Evolutionary conservation across 2,113 vertebrate genomes (phyloP).

Genomic region (Cnemophilus loriae): DNA sequence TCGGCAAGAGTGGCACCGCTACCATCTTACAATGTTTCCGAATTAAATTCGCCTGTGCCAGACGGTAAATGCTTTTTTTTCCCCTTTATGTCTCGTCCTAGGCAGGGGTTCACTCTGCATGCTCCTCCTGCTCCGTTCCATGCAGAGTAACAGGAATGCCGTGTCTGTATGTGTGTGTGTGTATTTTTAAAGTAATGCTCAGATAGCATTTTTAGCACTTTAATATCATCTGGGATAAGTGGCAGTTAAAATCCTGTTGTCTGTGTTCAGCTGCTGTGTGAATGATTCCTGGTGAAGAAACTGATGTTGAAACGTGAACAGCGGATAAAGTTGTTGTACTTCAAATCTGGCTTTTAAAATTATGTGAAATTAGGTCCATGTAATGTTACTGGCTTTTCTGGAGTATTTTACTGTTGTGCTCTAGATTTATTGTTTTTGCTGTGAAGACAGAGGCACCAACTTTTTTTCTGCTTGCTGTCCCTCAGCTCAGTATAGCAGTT

Average conservation of each 20-base stretch:
- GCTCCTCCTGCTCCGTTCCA: not conserved
- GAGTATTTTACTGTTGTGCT: not conserved
- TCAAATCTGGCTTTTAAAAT: not conserved
- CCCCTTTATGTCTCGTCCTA: not conserved
- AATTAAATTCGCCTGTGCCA: slow-evolving; percentile 73
- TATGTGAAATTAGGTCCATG: not conserved
- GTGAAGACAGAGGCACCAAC: not conserved
- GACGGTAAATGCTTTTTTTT: slow-evolving; percentile 66
- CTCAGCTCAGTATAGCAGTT: not conserved
- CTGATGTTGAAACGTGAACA: not conserved
- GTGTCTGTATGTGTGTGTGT: not conserved
- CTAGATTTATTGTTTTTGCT: not conserved
- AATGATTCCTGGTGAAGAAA: not conserved
- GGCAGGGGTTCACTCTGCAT: not conserved
- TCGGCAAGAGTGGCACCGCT: slow-evolving; percentile 82
- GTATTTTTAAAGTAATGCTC: not conserved
- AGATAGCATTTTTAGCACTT: not conserved
- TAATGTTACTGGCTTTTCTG: not conserved
- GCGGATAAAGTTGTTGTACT: not conserved
- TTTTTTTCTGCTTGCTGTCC: not conserved
- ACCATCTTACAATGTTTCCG: slow-evolving; percentile 76
- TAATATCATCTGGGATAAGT: not conserved
- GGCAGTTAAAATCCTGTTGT: not conserved
- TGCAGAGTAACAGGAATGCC: not conserved
- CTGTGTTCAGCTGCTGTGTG: not conserved